phyloP scores from a whole-genome alignment of 2,797 vertebrate species.

The Pangasius djambal region DNA sequence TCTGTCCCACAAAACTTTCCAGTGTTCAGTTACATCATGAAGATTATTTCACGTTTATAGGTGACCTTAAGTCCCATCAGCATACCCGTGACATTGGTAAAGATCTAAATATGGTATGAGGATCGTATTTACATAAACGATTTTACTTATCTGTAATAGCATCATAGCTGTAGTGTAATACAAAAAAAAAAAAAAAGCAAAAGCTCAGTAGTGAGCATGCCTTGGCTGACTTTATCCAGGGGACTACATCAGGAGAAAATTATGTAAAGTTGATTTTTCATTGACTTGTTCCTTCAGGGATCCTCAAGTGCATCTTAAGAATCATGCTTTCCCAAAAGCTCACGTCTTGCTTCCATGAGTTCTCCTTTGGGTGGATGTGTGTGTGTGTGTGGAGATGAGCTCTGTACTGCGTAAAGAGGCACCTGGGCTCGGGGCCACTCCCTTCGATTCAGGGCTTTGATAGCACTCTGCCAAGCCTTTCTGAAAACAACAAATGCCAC shows the following conservation, averaged over 20 bases:
- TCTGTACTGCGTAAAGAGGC: constrained; percentile 70
- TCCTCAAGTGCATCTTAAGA: constrained; percentile 17
- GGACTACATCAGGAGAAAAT: neutral
- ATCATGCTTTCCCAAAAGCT: neutral
- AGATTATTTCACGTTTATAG: neutral
- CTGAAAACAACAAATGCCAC: constrained; percentile 69
- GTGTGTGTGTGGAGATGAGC: constrained; percentile 67
- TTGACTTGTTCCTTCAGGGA: neutral
- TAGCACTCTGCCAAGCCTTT: constrained; percentile 71
- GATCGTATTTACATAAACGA: neutral
- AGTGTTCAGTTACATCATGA: neutral
- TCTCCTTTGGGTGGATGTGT: constrained; percentile 21
- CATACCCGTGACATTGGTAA: neutral
- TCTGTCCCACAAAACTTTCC: neutral
- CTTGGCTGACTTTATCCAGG: neutral
- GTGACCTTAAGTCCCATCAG: neutral
- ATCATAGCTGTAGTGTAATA: neutral
- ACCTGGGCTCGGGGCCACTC: constrained; percentile 71
- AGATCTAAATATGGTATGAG: neutral
- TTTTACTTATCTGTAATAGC: neutral
- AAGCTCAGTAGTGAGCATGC: neutral
- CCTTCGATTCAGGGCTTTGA: constrained; percentile 76
- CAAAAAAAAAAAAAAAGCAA: neutral
- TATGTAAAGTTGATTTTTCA: constrained; percentile 11
- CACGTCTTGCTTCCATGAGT: neutral